Conservation (phyloP, 2,888 invertebrate genomes). For the Baronia brevicornis region DNA sequence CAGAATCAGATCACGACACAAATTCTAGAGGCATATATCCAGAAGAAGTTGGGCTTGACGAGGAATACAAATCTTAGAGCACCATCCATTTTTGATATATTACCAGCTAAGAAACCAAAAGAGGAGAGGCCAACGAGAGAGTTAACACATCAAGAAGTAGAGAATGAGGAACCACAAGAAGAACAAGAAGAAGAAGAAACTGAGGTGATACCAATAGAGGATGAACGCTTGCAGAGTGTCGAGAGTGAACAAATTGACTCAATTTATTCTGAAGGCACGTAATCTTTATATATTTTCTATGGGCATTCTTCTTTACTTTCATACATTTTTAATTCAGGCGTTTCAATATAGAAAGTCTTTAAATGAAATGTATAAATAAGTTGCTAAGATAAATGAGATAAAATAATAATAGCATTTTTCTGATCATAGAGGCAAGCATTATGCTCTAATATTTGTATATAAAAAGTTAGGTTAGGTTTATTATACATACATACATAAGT, state of each 20-base stretch:
- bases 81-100: slow-evolving; percentile 80
- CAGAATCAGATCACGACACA: slow-evolving; percentile 86
- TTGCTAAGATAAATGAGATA: no score
- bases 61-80: slow-evolving; percentile 50
- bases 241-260: slow-evolving; percentile 83
- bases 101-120: slow-evolving; percentile 63
- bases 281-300: no score
- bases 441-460: no score
- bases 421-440: no score
- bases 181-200: slow-evolving; percentile 16
- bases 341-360: no score
- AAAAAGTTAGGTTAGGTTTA: no score
- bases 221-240: slow-evolving; percentile 79
- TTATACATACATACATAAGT: no score
- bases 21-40: slow-evolving; percentile 83
- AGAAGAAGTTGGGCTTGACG: slow-evolving; percentile 79
- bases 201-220: slow-evolving; percentile 20
- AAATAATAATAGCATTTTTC: no score
- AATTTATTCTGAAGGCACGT: slow-evolving; percentile 71
- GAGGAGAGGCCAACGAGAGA: slow-evolving; percentile 35
- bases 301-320: no score
- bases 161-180: slow-evolving; percentile 13
- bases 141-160: slow-evolving; percentile 23
- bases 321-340: no score
- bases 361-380: no score